Evolutionary conservation across 2,113 vertebrate genomes (phyloP).

Genomic region (Engystomops pustulosus): DNA sequence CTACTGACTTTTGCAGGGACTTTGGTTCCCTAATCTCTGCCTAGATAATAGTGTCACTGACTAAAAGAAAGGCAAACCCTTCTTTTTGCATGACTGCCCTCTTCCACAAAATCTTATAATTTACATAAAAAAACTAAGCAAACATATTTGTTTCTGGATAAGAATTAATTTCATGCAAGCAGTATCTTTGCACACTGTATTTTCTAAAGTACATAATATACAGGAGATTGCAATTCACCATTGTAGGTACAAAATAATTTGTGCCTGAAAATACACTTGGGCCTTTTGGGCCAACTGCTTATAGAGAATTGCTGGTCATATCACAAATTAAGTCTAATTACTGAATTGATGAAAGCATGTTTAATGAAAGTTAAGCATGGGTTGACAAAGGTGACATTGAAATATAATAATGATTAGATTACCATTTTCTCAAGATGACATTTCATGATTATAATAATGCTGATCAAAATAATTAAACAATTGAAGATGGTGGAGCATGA

Average conservation of each 20-base stretch:
- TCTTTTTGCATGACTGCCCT: no score
- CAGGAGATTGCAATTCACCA: slow-evolving; percentile 19
- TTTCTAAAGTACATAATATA: slow-evolving; percentile 25
- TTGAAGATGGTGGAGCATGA: slow-evolving; percentile 66
- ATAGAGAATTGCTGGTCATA: slow-evolving; percentile 68
- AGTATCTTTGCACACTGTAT: background rate
- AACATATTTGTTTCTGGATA: no score
- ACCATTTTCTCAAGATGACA: slow-evolving; percentile 73
- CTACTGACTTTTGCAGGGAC: no score
- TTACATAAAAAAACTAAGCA: no score
- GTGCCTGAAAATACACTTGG: slow-evolving; percentile 60
- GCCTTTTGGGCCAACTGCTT: slow-evolving; percentile 62
- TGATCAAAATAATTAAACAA: slow-evolving; percentile 72
- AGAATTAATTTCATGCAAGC: no score
- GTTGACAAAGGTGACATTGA: slow-evolving; percentile 77
- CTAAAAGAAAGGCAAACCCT: no score
- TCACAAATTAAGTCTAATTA: slow-evolving; percentile 68
- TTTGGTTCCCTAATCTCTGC: no score
- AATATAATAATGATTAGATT: slow-evolving; percentile 70
- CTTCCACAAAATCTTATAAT: no score
- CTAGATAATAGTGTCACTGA: no score
- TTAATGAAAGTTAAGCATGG: slow-evolving; percentile 69
- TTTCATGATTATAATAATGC: slow-evolving; percentile 73
- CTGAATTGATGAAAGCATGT: slow-evolving; percentile 66
- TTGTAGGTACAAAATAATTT: slow-evolving; percentile 44